Conservation (phyloP, 2,113 vertebrate species). For the Crotalus viridis region DNA sequence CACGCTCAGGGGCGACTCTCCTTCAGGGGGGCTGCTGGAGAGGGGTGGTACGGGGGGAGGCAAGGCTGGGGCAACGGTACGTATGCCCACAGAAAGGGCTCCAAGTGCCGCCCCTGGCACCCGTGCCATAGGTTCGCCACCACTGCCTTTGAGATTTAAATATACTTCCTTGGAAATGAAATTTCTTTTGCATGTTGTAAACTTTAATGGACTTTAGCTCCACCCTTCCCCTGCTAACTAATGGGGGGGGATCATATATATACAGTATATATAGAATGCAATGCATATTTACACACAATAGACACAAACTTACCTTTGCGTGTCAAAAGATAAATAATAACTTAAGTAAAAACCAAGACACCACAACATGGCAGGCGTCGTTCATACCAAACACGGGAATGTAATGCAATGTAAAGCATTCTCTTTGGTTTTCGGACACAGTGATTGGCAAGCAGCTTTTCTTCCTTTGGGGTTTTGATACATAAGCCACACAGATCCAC, state of each 20-base stretch:
- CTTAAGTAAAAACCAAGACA: constrained; percentile 67
- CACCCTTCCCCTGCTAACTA: neutral
- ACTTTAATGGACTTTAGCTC: neutral
- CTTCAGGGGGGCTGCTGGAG: too few relatives aligned
- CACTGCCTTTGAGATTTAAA: constrained; percentile 19
- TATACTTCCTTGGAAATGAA: neutral
- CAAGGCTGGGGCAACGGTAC: too few relatives aligned
- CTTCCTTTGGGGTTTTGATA: constrained; percentile 59
- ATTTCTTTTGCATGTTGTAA: neutral
- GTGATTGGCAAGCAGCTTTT: constrained; percentile 73
- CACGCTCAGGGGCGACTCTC: too few relatives aligned
- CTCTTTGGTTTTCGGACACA: constrained; percentile 62
- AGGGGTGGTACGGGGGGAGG: too few relatives aligned
- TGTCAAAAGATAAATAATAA: constrained; percentile 67
- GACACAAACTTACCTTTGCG: constrained; percentile 72
- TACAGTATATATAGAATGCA: constrained; percentile 49
- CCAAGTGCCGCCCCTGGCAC: too few relatives aligned
- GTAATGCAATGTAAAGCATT: constrained; percentile 72
- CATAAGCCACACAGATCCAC: constrained; percentile 83
- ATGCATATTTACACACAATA: constrained; percentile 55
- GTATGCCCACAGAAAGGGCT: too few relatives aligned
- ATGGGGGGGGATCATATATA: neutral
- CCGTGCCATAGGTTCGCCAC: too few relatives aligned
- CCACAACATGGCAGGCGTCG: constrained; percentile 66
- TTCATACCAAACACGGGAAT: constrained; percentile 70